These are phyloP conservation scores for Boleophthalmus pectinirostris DNA, from an alignment of 2,113 vertebrate species.

Conservation along the genomic window DNA sequence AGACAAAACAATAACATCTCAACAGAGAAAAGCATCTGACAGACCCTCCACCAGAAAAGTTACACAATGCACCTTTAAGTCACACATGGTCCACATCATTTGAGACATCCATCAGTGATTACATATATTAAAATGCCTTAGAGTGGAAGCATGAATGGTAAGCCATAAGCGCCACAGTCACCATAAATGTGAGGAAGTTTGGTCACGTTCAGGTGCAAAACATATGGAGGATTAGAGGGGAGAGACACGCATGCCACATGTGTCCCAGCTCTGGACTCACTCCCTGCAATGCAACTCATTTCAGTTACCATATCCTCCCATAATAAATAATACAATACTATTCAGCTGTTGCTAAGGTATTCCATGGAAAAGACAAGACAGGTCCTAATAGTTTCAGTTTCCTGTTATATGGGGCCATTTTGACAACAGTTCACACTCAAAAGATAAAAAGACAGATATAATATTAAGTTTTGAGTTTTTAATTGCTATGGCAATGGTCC, in stretches of 20 bases:
- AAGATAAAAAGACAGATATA: no score
- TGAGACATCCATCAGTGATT: constrained; percentile 1
- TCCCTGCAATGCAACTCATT: constrained; percentile 30
- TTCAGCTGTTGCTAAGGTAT: constrained; percentile 24
- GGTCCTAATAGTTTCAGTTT: constrained; percentile 2
- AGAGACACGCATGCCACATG: constrained; percentile 43
- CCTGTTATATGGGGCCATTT: no score
- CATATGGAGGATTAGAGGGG: constrained; percentile 42
- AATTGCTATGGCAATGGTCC: no score
- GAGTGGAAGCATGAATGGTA: constrained; percentile 23
- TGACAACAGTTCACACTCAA: no score
- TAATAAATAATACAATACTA: constrained; percentile 34
- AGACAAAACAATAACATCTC: no score
- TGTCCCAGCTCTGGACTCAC: constrained; percentile 33
- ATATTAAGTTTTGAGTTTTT: no score
- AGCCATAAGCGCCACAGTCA: constrained; percentile 7
- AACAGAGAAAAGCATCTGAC: no score
- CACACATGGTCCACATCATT: not conserved
- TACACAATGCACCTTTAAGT: not conserved
- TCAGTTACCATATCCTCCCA: constrained; percentile 40
- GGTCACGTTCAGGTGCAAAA: constrained; percentile 62
- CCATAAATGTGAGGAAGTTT: constrained; percentile 6
- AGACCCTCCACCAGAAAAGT: no score
- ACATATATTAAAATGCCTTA: not conserved
- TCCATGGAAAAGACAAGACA: not conserved